Conservation (phyloP, 1,140 invertebrate species). For the Heliconius himera region DNA sequence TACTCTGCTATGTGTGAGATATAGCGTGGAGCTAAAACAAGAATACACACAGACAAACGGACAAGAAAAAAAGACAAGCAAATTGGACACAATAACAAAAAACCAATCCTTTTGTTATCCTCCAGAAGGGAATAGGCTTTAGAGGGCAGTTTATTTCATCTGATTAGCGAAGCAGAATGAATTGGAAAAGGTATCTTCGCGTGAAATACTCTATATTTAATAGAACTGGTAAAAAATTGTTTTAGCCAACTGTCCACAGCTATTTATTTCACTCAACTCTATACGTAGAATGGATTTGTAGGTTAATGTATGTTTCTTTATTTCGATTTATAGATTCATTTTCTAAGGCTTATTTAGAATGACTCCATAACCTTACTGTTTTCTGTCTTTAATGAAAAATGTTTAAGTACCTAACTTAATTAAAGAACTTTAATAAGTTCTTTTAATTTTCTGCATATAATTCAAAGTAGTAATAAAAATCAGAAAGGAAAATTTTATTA, state of each 20-base stretch:
- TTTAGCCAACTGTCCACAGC: not conserved
- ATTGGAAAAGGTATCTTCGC: conserved; percentile 9
- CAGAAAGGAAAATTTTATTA: no score
- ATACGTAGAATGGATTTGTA: not conserved
- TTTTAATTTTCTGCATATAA: no score
- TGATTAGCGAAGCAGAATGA: conserved; percentile 20
- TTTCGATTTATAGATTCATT: not conserved
- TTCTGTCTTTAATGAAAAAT: not conserved
- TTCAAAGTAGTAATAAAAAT: no score
- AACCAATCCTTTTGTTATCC: not conserved
- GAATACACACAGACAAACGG: not conserved
- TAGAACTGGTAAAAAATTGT: not conserved
- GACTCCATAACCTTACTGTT: no score
- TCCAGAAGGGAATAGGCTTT: not conserved
- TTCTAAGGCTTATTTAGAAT: not conserved
- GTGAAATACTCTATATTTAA: not conserved
- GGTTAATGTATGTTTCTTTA: not conserved
- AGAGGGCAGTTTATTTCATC: conserved; percentile 38
- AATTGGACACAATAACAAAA: not conserved
- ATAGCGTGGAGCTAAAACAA: no score
- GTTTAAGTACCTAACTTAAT: no score
- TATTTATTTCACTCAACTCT: not conserved
- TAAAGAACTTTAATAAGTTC: no score
- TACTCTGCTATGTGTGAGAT: no score
- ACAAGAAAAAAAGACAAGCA: not conserved